Evolutionary conservation across 2,888 invertebrate species (phyloP).

Genomic region (Protonemura montana): DNA sequence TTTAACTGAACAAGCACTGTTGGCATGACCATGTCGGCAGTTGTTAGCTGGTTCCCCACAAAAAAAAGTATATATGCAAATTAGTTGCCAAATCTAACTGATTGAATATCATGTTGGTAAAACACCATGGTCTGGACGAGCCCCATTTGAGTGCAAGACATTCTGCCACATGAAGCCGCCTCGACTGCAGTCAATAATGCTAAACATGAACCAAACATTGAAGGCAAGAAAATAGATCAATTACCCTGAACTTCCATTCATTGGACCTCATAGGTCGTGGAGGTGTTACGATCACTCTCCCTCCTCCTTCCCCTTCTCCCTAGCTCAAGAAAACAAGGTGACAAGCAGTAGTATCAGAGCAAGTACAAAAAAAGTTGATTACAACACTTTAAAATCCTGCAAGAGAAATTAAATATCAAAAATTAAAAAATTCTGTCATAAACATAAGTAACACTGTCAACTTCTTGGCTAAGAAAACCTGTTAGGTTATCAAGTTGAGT

Average conservation of each 20-base stretch:
- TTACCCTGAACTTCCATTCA: slow-evolving; percentile 76
- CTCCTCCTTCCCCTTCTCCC: slow-evolving; percentile 62
- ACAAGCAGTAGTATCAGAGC: not conserved
- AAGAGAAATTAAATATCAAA: not conserved
- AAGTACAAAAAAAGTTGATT: not conserved
- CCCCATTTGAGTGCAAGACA: not conserved
- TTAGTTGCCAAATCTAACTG: not conserved
- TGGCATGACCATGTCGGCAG: not conserved
- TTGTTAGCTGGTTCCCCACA: not conserved
- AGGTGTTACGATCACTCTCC: slow-evolving; percentile 59
- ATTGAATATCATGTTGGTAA: not conserved
- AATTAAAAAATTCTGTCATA: not conserved
- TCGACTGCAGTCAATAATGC: not conserved
- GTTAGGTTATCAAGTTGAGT: not conserved
- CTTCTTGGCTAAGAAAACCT: not conserved
- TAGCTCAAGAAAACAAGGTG: slow-evolving; percentile 52
- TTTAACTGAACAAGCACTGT: not conserved
- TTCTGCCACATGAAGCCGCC: not conserved
- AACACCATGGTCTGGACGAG: not conserved
- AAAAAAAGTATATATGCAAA: not conserved
- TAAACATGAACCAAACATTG: not conserved
- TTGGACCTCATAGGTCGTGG: slow-evolving; percentile 67
- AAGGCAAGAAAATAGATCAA: slow-evolving; percentile 51
- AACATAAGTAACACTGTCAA: not conserved
- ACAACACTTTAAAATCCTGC: not conserved